Conservation (phyloP, 30 jellyfish, hydroid and myxozoan species). For the Pelagia noctiluca region DNA sequence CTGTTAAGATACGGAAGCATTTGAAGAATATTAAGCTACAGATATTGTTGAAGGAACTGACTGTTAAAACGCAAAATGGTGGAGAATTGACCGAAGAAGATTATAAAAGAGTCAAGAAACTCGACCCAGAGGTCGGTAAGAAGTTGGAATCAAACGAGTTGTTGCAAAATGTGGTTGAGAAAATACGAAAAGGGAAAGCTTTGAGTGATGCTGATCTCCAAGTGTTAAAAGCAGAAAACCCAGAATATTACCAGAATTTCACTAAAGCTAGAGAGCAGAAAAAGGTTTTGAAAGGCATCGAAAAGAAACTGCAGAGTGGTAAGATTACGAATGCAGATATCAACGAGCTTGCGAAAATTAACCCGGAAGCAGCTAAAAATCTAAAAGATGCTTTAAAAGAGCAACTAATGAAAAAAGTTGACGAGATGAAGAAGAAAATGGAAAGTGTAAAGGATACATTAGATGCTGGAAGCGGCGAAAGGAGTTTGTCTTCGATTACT, state of each 20-base stretch:
- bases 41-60: conserved; percentile 47
- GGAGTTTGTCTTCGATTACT: conserved; percentile 50
- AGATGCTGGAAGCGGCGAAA: conserved; percentile 49
- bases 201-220: conserved; percentile 69
- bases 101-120: conserved; percentile 53
- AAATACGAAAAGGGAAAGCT: conserved; percentile 49
- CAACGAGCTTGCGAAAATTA: conserved; percentile 54
- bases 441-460: conserved; percentile 70
- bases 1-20: conserved; percentile 57
- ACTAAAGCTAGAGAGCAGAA: conserved; percentile 20
- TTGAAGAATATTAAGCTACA: conserved; percentile 46
- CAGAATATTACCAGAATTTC: conserved; percentile 64
- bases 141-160: conserved; percentile 55
- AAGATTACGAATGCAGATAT: conserved; percentile 64
- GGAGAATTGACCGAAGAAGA: conserved; percentile 73
- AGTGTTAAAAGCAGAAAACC: conserved; percentile 54
- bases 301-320: conserved; percentile 63
- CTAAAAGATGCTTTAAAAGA: conserved; percentile 84
- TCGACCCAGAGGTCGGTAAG: conserved; percentile 74
- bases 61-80: conserved; percentile 56
- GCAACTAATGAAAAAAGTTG: conserved; percentile 74
- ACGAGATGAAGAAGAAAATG: conserved; percentile 86
- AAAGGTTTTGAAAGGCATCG: conserved; percentile 32
- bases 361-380: conserved; percentile 83
- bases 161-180: conserved; percentile 47